Base-by-base conservation (phyloP, 2,888 invertebrate species). In the Hypselothyrea guttata region DNA sequence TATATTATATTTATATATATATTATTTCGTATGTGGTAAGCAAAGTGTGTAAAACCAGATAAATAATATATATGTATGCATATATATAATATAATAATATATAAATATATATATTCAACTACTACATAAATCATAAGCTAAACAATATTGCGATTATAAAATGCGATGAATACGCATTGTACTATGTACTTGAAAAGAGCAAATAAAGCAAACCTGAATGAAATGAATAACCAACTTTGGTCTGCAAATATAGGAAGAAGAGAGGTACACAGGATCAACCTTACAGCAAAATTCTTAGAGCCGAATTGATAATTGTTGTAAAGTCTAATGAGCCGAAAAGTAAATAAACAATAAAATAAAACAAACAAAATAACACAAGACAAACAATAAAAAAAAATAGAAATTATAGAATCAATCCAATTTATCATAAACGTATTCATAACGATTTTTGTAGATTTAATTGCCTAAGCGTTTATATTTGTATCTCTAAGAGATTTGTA, bases 401-500 rank as follows among this genome's bases (percentile, higher is more conserved):
- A 52, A 42, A 11, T 16, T 31, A 38, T 46, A 51, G 13, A 52
- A 55, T 52, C 9, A 48, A 54, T 47, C 33, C 41, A 61, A 57
- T 27, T 13, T 9, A 16, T 15, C 46, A 45, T 53, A 51, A 57
- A n/a, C n/a, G n/a, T n/a, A n/a, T n/a, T n/a, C 33, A 54, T 53
- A 46, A 16, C 51, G 35, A 34, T 48, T 48, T 63, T 48, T 37
- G 34, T 71, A 68, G 68, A 55, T 54, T 45, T 72, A 68, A 40
- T 58, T 58, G 57, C 56, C 46, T 40, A 57, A 63, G 49, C 60
- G 62, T 59, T 75, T 76, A 66, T 56, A 58, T 64, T 58, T 76
- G 54, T 70, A 74, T 83, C 71, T 85, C 75, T 75, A 62, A 79
- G 72, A 82, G 73, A 75, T 71, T 72, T 81, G 75, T 83, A 76